These are phyloP conservation scores for Lasioglossum albipes DNA, from an alignment of 1,140 invertebrate species.

Conservation along the genomic window DNA sequence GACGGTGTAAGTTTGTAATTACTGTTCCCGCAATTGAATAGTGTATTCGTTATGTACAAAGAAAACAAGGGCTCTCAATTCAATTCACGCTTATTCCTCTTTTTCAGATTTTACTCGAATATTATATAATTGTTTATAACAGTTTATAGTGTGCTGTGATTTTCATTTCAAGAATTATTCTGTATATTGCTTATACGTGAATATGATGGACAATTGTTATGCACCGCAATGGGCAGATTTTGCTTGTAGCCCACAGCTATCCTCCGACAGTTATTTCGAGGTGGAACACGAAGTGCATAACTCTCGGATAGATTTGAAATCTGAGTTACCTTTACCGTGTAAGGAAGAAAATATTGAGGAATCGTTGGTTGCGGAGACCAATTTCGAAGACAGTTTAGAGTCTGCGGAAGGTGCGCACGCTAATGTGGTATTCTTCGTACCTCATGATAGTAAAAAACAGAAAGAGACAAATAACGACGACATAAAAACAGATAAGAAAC, in stretches of 20 bases:
- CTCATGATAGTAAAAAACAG: slow-evolving; percentile 55
- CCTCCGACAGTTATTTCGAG: slow-evolving; percentile 67
- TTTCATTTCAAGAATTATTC: neutral
- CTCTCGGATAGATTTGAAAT: neutral
- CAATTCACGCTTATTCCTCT: neutral
- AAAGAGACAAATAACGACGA: slow-evolving; percentile 66
- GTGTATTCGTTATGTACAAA: neutral
- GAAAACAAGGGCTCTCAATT: neutral
- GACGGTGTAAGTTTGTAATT: neutral
- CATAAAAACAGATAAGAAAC: slow-evolving; percentile 59
- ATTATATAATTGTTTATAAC: neutral
- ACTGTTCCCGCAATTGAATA: neutral
- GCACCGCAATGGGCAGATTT: slow-evolving; percentile 67
- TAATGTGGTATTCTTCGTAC: slow-evolving; percentile 56
- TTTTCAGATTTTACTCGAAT: slow-evolving; percentile 6
- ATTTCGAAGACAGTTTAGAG: slow-evolving; percentile 54
- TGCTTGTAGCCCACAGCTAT: slow-evolving; percentile 58
- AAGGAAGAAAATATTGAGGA: neutral
- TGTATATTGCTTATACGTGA: neutral
- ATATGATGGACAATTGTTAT: slow-evolving; percentile 61
- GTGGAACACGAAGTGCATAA: slow-evolving; percentile 46
- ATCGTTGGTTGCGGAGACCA: neutral
- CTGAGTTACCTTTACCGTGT: neutral
- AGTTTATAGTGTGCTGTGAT: neutral
- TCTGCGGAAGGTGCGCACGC: slow-evolving; percentile 57